A percentile compares a stretch with the other conserved stretches of the same genome.
These are phyloP conservation scores for Hypothenemus hampei DNA, from an alignment of 1,140 invertebrate species.

Conservation along the genomic window DNA sequence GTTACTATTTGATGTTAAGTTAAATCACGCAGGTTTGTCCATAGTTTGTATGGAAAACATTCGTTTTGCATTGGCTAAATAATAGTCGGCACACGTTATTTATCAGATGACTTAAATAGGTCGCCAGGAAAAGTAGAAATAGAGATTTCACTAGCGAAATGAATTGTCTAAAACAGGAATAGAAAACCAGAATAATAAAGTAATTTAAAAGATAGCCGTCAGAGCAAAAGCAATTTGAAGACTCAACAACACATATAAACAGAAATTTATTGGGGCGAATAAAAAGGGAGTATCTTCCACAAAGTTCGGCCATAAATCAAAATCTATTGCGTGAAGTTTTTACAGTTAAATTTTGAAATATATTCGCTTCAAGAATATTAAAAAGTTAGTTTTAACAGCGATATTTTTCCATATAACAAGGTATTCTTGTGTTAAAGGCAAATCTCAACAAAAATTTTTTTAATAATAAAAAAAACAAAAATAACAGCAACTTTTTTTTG, in stretches of 20 bases:
- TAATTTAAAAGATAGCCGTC: slow-evolving; percentile 12
- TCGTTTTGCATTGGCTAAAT: slow-evolving; percentile 1
- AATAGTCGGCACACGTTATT: slow-evolving; percentile 6
- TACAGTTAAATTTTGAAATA: slow-evolving; percentile 7
- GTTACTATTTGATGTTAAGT: too few relatives aligned
- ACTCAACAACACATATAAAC: slow-evolving; percentile 10
- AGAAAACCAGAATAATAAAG: slow-evolving; percentile 4
- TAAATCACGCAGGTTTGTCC: too few relatives aligned
- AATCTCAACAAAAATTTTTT: too few relatives aligned
- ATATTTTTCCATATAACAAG: slow-evolving; percentile 4
- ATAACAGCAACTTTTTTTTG: too few relatives aligned
- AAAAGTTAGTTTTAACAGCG: slow-evolving; percentile 5
- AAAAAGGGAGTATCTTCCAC: slow-evolving; percentile 2
- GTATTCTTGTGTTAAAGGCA: too few relatives aligned
- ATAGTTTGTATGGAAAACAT: too few relatives aligned
- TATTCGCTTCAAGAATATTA: neutral
- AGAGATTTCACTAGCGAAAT: neutral
- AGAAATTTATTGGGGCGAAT: slow-evolving; percentile 12
- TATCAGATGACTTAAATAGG: slow-evolving; percentile 8
- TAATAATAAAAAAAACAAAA: too few relatives aligned
- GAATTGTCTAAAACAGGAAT: slow-evolving; percentile 11
- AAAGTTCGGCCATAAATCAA: slow-evolving; percentile 13
- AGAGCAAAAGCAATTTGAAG: slow-evolving; percentile 9
- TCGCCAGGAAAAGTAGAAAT: neutral
- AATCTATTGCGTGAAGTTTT: slow-evolving; percentile 8